phyloP scores from a whole-genome alignment of 2,113 vertebrate genomes.

The Calypte anna region DNA sequence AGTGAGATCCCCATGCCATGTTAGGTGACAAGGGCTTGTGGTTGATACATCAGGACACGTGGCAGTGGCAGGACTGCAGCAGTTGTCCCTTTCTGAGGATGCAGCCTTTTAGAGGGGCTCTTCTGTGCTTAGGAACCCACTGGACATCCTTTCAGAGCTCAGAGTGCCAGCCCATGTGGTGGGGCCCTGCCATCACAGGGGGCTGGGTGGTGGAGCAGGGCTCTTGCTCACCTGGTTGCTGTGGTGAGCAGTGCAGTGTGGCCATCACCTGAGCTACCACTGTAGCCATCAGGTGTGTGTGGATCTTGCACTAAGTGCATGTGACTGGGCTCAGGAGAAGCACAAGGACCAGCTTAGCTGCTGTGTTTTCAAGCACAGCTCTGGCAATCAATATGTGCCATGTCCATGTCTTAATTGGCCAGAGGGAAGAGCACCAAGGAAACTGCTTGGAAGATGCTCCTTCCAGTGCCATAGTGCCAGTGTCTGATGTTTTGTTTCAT shows the following conservation, averaged over 20 bases:
- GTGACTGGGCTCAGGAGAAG: background rate
- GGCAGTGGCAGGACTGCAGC: background rate
- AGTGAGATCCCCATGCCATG: background rate
- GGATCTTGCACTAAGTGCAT: fast-evolving
- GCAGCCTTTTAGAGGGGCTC: background rate
- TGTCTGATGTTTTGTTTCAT: background rate
- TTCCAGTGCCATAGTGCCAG: background rate
- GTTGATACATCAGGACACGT: background rate
- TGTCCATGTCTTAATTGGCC: background rate
- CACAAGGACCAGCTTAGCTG: background rate
- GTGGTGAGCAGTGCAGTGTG: background rate
- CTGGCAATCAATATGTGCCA: fast-evolving
- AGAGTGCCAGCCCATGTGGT: background rate
- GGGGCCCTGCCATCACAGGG: background rate
- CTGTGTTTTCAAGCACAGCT: background rate
- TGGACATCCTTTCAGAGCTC: background rate
- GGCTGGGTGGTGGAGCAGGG: background rate
- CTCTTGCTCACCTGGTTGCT: fast-evolving
- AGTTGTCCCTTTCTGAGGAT: background rate
- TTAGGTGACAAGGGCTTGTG: background rate
- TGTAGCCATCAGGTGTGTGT: background rate
- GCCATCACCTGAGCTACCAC: fast-evolving
- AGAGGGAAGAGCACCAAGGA: background rate
- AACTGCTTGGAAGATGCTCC: background rate
- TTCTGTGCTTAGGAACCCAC: background rate